Evolutionary conservation across 2,797 vertebrate species (phyloP), one percentile per base, ranked within the genome.

Genomic region (Molossus molossus): DNA sequence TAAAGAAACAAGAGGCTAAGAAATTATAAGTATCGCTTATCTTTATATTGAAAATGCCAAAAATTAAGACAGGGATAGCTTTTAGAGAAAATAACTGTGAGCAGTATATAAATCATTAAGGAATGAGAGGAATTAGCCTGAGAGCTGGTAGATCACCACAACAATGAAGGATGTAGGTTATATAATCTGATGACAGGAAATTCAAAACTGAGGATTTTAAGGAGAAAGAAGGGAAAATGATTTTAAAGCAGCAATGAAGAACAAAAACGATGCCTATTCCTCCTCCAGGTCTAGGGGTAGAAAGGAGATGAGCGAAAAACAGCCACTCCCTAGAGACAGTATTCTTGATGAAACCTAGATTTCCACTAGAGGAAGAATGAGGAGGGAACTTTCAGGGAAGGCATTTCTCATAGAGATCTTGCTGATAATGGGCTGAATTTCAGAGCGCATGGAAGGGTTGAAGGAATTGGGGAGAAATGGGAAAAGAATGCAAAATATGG

Each of bases 31-130:
- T n/a, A 77, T 95, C 48, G n/a, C 76, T 45, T 80, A 0, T 48
- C 55, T 82, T 29, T 72, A 10, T 76, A 79, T 25, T 87, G 64
- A 87, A 95, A 87, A 89, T 96, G 14, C 29, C 50, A 81, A 70
- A 86, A 81, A 64, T 37, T 87, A 33, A 65, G 12, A 89, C 2
- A 15, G 14, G 33, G 67, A n/a, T 33, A 55, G 21, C 57, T 64
- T 91, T 23, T 79, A 37, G 53, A 73, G 80, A 87, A 96, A 96
- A 45, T 93, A 95, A 55, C 70, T 89, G 37, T 50, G 33, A 96
- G 23, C 21, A 88, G 23, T 93, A 92, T 27, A 62, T 64, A 93
- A 77, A 21, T 33, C 33, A 94, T 90, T 25, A 87, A 80, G 33
- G 91, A 86, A 76, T 94, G n/a, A 88, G 45, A 95, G 89, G 60